Evolutionary conservation across 2,113 vertebrate genomes (phyloP).

Genomic region (Leptodactylus fuscus): DNA sequence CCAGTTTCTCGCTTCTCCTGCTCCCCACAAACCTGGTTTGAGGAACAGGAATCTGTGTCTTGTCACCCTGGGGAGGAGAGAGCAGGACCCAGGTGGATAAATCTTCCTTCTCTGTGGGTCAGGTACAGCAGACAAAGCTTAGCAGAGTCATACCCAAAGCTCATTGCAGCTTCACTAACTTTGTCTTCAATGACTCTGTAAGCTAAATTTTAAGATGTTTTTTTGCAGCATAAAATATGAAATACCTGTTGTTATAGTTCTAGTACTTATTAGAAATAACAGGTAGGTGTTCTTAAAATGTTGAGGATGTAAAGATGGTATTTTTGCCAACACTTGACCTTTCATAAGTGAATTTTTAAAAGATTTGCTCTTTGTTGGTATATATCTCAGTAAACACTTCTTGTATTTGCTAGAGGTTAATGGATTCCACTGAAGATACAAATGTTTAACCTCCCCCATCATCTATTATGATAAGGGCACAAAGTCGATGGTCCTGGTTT

Average conservation of each 20-base stretch:
- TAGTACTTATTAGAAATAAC: neutral
- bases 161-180: no score
- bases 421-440: slow-evolving; percentile 34
- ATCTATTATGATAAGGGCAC: slow-evolving; percentile 8
- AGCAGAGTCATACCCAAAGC: no score
- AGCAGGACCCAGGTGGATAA: no score
- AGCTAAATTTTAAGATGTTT: neutral
- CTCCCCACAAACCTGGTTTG: no score
- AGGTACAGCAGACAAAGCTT: no score
- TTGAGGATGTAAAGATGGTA: slow-evolving; percentile 7
- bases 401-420: slow-evolving; percentile 40
- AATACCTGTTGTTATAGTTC: no score
- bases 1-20: no score
- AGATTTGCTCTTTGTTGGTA: slow-evolving; percentile 30
- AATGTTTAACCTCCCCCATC: neutral
- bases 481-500: slow-evolving; percentile 7
- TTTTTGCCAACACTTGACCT: slow-evolving; percentile 31
- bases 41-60: no score
- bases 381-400: neutral
- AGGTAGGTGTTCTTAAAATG: neutral
- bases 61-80: no score
- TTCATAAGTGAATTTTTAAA: slow-evolving; percentile 35
- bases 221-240: no score
- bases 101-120: no score
- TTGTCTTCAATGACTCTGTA: neutral